Percentiles rank a stretch among this genome's conserved stretches.
These are phyloP conservation scores for Agapornis roseicollis DNA, from an alignment of 2,113 vertebrate species.

Conservation along the genomic window DNA sequence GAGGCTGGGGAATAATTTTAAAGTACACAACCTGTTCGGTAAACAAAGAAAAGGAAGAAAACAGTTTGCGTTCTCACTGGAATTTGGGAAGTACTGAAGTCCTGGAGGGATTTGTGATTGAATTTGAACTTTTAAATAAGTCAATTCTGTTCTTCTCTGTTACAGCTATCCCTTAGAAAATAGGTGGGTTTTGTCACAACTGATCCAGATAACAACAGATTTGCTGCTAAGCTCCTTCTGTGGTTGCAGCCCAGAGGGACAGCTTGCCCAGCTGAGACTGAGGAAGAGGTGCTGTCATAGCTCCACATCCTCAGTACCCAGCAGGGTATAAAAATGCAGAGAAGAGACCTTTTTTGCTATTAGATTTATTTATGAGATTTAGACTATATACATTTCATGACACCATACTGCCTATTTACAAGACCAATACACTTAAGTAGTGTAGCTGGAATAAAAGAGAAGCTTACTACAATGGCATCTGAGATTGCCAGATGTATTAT, in stretches of 20 bases:
- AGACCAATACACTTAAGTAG: neutral
- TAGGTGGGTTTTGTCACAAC: neutral
- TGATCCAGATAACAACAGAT: neutral
- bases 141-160: neutral
- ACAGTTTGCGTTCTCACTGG: neutral
- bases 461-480: neutral
- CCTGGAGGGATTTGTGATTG: neutral
- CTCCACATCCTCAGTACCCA: neutral
- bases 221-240: neutral
- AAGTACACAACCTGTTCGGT: neutral
- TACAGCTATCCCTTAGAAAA: neutral
- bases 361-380: neutral
- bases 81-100: neutral
- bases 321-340: neutral
- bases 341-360: neutral
- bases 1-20: neutral
- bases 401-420: neutral
- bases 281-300: neutral
- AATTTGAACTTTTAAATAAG: neutral
- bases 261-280: neutral
- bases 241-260: neutral
- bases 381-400: neutral
- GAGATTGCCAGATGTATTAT: fast-evolving
- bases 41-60: neutral
- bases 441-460: neutral